Evolutionary conservation across 2,113 vertebrate species (phyloP).

Genomic region (crab-eating macaque (Macaca fascicularis)): DNA sequence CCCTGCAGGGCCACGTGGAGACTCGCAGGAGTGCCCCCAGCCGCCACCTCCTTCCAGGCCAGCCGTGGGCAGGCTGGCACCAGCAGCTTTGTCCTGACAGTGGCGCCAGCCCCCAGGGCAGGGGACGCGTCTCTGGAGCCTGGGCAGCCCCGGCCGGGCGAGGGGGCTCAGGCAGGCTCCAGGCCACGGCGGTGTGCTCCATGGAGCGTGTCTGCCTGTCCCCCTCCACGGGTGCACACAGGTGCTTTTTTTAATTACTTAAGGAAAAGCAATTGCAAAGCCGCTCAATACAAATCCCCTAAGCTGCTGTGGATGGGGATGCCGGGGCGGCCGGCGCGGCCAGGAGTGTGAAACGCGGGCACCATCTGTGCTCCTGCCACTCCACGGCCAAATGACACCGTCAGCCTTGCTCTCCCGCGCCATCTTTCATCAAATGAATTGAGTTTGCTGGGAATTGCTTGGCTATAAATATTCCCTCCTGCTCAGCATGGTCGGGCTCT

Average conservation of each 20-base stretch:
- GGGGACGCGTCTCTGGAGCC: fast-evolving
- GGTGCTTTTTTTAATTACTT: conserved; percentile 61
- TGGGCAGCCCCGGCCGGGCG: background rate
- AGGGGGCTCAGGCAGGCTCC: fast-evolving
- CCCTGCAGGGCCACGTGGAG: background rate
- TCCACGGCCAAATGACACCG: conserved; percentile 41
- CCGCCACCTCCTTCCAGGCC: background rate
- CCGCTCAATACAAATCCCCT: conserved; percentile 48
- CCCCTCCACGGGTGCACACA: background rate
- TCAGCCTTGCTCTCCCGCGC: background rate
- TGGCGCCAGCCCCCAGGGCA: background rate
- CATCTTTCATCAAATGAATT: conserved; percentile 58
- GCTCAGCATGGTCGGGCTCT: background rate
- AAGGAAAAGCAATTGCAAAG: background rate
- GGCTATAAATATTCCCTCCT: conserved; percentile 58
- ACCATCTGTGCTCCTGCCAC: conserved; percentile 6
- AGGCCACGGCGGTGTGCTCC: fast-evolving
- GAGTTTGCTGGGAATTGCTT: conserved; percentile 59
- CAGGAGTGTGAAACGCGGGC: background rate
- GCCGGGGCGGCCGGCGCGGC: background rate
- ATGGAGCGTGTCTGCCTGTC: background rate
- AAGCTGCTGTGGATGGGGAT: conserved; percentile 5
- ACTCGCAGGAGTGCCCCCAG: fast-evolving
- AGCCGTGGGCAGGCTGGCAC: background rate
- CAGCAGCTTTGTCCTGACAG: background rate